phyloP scores from a whole-genome alignment of 2,888 invertebrate genomes.

The Drosophila meridionalis region DNA sequence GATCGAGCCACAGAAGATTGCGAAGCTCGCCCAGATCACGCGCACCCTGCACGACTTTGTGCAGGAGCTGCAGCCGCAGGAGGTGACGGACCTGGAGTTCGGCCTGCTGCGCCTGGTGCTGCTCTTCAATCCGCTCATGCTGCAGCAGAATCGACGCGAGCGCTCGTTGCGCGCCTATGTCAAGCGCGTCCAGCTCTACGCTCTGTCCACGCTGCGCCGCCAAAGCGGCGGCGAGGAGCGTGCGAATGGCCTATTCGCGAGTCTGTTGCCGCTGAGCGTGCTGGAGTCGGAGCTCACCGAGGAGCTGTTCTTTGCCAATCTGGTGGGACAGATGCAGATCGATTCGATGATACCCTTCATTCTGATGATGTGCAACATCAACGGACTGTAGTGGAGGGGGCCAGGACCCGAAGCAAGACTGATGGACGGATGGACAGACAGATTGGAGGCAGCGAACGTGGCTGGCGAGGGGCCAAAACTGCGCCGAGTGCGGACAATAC shows the following conservation, averaged over 20 bases:
- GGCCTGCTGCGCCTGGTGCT: slow-evolving; percentile 94
- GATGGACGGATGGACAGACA: slow-evolving; percentile 58
- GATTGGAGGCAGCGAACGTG: slow-evolving; percentile 43
- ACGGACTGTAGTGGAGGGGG: slow-evolving; percentile 48
- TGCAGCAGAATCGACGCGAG: slow-evolving; percentile 77
- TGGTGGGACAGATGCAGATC: slow-evolving; percentile 96
- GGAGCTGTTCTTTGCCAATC: slow-evolving; percentile 96
- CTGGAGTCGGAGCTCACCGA: slow-evolving; percentile 92
- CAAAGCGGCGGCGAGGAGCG: slow-evolving; percentile 84
- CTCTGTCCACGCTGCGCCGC: slow-evolving; percentile 74
- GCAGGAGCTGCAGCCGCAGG: slow-evolving; percentile 89
- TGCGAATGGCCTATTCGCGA: slow-evolving; percentile 86
- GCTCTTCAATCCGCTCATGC: slow-evolving; percentile 91
- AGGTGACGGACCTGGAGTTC: slow-evolving; percentile 93
- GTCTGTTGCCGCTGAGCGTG: slow-evolving; percentile 90
- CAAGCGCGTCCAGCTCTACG: slow-evolving; percentile 81
- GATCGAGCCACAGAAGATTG: slow-evolving; percentile 91
- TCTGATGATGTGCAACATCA: slow-evolving; percentile 86
- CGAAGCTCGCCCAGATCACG: slow-evolving; percentile 92
- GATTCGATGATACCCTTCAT: slow-evolving; percentile 98
- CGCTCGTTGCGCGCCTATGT: slow-evolving; percentile 74
- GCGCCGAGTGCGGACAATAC: slow-evolving; percentile 72
- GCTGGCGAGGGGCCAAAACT: slow-evolving; percentile 27
- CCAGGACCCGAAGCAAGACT: slow-evolving; percentile 61
- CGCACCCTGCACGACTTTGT: slow-evolving; percentile 93